Evolutionary conservation across 2,797 vertebrate species (phyloP), one percentile per base, ranked within the genome.

Genomic region (Xenentodon cancila): DNA sequence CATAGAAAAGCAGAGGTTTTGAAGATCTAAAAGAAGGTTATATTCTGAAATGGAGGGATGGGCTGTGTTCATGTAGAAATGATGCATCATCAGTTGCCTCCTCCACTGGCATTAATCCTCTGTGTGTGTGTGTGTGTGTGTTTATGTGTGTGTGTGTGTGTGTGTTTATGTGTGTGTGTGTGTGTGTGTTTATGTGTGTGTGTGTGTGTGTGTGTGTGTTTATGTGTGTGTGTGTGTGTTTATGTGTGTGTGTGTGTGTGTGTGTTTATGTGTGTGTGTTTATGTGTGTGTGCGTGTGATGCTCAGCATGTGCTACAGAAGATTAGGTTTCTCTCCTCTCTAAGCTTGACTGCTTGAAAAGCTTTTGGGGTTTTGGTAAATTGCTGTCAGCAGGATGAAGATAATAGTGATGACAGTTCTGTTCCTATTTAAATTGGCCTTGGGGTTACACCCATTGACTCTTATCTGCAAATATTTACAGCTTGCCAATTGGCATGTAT

Each of bases 371-470:
- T 74, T 77, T 79, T 59, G 37, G 54, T 59, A 70, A 67, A 73
- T 63, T 69, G 43, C 77, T 53, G 17, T 81, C 67, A 70, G 61
- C 59, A 66, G 71, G 57, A 68, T 40, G 64, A 59, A 53, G 64
- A 71, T 59, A 53, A 65, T 64, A 0, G 22, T 21, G 54, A 56
- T 50, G 73, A 68, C 73, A 48, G 66, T 59, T 53, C 49, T 61
- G 59, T 20, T 19, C 67, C 43, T 50, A 11, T 66, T 61, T 60
- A 34, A 63, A 71, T 25, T 45, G 21, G n/a, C 53, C 47, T n/a
- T 0, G 4, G 32, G 12, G 9, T 64, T 8, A 30, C 1, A 17
- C 4, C 1, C 37, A 40, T 13, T 37, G 37, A 40, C 37, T 40
- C 3, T 40, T 15, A 37, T 40, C 3, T 40, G 37, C 37, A 40